Evolutionary conservation across 2,797 vertebrate genomes (phyloP).

Genomic region (Silurus aristotelis): DNA sequence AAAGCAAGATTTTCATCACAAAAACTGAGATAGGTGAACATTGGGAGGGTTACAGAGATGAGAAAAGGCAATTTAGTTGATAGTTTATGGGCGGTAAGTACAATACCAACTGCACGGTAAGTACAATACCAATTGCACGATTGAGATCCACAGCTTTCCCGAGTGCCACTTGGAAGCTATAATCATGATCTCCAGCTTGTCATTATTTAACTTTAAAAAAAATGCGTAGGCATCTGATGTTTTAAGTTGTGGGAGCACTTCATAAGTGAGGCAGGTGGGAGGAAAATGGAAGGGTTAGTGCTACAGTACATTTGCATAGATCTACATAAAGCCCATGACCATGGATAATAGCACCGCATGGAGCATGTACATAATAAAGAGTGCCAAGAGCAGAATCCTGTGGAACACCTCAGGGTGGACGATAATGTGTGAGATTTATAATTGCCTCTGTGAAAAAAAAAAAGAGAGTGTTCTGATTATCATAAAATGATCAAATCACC

Average conservation of each 20-base stretch:
- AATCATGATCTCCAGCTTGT: background rate
- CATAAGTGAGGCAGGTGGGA: slow-evolving; percentile 21
- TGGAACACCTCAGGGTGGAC: background rate
- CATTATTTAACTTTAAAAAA: slow-evolving; percentile 24
- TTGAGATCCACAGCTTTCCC: background rate
- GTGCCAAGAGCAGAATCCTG: background rate
- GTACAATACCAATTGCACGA: background rate
- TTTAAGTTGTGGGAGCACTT: slow-evolving; percentile 20
- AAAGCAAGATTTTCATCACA: background rate
- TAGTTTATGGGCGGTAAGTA: background rate
- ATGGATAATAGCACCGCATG: slow-evolving; percentile 12
- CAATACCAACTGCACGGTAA: background rate
- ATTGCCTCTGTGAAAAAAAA: background rate
- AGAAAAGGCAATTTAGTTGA: background rate
- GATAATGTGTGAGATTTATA: background rate
- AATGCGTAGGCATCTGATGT: slow-evolving; percentile 10
- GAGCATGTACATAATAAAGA: background rate
- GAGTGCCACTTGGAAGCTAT: slow-evolving; percentile 17
- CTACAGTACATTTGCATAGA: slow-evolving; percentile 14
- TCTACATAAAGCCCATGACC: background rate
- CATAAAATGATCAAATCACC: background rate
- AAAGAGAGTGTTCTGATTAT: background rate
- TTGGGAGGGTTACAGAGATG: background rate
- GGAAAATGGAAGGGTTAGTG: slow-evolving; percentile 19
- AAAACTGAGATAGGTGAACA: background rate